Evolutionary conservation across 2,113 vertebrate genomes (phyloP), one percentile per base, ranked within the genome.

Genomic region (Collichthys lucidus): DNA sequence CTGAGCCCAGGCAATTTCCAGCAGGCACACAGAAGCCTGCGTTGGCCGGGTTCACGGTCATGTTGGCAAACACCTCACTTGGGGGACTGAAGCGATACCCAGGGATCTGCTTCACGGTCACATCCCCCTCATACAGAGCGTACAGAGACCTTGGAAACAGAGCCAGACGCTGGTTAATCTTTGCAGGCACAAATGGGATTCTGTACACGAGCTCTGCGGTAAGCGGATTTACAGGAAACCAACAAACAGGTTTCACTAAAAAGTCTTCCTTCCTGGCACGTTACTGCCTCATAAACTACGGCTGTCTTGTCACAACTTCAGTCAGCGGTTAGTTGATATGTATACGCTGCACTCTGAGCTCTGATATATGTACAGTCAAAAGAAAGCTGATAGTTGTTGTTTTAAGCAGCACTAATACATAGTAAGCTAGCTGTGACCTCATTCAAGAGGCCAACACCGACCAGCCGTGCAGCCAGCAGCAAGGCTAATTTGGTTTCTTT

Each of bases 21-120:
- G 92, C 72, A 0, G 98, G 97, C 19, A 97, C 90, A 9, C 98
- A 99, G 95, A 99, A 99, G 3, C 98, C 98, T 0, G 96, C 93
- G 0, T 99, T 99, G 74, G 94, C 96, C 0, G 97, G 97, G 79
- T 96, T 98, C 47, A 96, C 76, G 0, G 95, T 94, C 0, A 16
- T 0, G 83, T 98, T 99, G 82, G 96, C 97, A 74, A 99, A 96
- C 15, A 97, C 94, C 85, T 94, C 87, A n/a, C 80, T 83, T 14
- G 98, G 97, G 29, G 96, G 94, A 69, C 91, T 93, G 12, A 97
- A 99, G 15, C 97, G 96, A 79, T 96, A 97, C 22, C 94, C 95
- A 1, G 95, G 94, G 84, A 99, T 85, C 12, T 94, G 95, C 29
- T 94, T 94, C 11, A 99, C 94, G 0, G 12, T 90, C 78, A 96